Conservation (phyloP, 2,888 invertebrate species). For the Tinea semifulvella region DNA sequence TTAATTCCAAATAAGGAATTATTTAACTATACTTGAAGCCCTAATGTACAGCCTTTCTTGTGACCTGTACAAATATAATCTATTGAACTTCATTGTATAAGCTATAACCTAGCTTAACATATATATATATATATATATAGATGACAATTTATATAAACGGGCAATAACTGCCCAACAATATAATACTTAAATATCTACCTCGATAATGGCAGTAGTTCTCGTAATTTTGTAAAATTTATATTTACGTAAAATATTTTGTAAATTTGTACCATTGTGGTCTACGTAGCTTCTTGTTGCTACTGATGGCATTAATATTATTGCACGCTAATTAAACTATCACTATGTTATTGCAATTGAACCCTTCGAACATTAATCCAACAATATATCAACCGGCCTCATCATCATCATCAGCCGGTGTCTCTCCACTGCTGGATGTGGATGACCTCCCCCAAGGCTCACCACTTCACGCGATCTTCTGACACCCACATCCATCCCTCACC, state of each 20-base stretch:
- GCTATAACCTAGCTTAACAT: conserved; percentile 3
- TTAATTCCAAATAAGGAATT: conserved; percentile 13
- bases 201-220: conserved; percentile 12
- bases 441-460: no score
- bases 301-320: conserved; percentile 7
- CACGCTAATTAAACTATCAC: conserved; percentile 3
- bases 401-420: no score
- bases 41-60: conserved; percentile 11
- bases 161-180: conserved; percentile 3
- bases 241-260: conserved; percentile 5
- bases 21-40: conserved; percentile 8
- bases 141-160: conserved; percentile 3
- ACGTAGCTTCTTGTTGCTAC: conserved; percentile 1
- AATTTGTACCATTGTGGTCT: conserved; percentile 8
- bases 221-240: conserved; percentile 4
- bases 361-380: neutral
- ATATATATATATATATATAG: conserved; percentile 1
- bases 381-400: neutral
- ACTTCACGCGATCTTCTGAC: neutral
- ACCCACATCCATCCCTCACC: no score
- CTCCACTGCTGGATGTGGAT: no score
- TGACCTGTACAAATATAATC: conserved; percentile 6
- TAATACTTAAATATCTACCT: conserved; percentile 9
- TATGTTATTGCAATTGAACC: neutral
- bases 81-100: conserved; percentile 7